A percentile compares a stretch with the other conserved stretches of the same genome.
phyloP scores from a whole-genome alignment of 1,140 invertebrate species.

The Oryctes rhinoceros region DNA sequence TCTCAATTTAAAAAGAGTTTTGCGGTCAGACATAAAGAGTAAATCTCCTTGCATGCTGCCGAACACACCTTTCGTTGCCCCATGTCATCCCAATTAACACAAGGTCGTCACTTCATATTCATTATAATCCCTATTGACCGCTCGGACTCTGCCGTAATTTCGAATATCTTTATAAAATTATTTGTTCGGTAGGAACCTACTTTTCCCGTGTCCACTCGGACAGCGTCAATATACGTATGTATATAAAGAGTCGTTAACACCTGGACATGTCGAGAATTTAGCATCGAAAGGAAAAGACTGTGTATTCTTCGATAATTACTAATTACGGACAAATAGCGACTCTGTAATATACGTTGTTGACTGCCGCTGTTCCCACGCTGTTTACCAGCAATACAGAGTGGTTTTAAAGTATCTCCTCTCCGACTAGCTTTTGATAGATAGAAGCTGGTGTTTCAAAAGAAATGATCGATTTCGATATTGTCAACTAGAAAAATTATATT shows the following conservation, averaged over 20 bases:
- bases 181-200: slow-evolving; percentile 43
- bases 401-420: too few relatives aligned
- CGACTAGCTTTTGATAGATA: too few relatives aligned
- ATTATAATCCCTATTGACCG: slow-evolving; percentile 45
- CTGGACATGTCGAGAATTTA: slow-evolving; percentile 34
- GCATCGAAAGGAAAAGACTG: slow-evolving; percentile 13
- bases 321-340: slow-evolving; percentile 30
- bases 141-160: slow-evolving; percentile 42
- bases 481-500: too few relatives aligned
- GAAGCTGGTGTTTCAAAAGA: too few relatives aligned
- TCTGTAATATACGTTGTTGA: not conserved
- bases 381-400: not conserved
- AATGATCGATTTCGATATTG: too few relatives aligned
- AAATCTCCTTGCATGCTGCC: slow-evolving; percentile 27
- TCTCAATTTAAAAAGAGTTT: slow-evolving; percentile 25
- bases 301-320: slow-evolving; percentile 33
- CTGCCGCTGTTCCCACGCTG: slow-evolving; percentile 20
- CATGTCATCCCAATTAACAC: slow-evolving; percentile 48
- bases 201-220: slow-evolving; percentile 39
- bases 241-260: slow-evolving; percentile 27
- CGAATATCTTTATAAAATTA: slow-evolving; percentile 49
- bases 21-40: slow-evolving; percentile 6
- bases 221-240: not conserved
- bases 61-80: slow-evolving; percentile 29
- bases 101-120: slow-evolving; percentile 46